Evolutionary conservation across 2,113 vertebrate species (phyloP).

Genomic region (Todiramphus chloris): DNA sequence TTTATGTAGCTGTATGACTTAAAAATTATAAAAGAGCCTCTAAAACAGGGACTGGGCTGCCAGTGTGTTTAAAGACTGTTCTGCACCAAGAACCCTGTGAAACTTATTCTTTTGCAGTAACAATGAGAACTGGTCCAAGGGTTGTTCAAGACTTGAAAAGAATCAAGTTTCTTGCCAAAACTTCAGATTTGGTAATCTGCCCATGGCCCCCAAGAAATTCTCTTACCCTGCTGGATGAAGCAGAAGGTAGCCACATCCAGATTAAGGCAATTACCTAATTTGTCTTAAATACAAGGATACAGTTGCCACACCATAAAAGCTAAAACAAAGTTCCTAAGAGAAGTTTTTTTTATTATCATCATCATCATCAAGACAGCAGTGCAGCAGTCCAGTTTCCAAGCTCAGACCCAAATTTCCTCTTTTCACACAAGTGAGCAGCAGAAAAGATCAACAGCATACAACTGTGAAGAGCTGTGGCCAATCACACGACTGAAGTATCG

Average conservation of each 20-base stretch:
- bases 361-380: background rate
- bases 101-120: background rate
- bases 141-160: background rate
- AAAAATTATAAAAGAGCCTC: background rate
- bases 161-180: background rate
- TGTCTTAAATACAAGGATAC: background rate
- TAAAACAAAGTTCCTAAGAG: background rate
- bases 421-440: background rate
- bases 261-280: background rate
- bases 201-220: background rate
- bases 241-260: background rate
- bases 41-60: background rate
- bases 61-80: background rate
- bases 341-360: background rate
- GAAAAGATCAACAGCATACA: background rate
- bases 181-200: background rate
- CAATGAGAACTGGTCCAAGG: background rate
- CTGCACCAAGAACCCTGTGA: background rate
- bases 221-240: background rate
- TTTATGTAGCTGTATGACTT: background rate
- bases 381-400: background rate
- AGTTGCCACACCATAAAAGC: background rate
- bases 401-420: background rate
- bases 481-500: background rate
- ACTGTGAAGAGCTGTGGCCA: background rate